Conservation (phyloP, 2,797 vertebrate species). For the Leuciscus waleckii region DNA sequence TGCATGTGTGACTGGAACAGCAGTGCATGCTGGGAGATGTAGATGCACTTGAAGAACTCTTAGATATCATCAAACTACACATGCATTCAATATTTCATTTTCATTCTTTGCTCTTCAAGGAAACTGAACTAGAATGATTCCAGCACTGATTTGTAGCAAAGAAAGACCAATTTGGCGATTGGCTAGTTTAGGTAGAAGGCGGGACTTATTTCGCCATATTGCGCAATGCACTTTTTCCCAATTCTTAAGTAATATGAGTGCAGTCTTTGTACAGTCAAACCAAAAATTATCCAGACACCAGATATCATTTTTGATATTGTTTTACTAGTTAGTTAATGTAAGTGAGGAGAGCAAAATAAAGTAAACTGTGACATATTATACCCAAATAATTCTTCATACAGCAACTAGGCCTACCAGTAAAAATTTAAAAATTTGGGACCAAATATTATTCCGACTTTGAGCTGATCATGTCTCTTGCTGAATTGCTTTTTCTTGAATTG, state of each 20-base stretch:
- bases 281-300: no score
- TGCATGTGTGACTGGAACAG: constrained; percentile 43
- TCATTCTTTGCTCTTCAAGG: constrained; percentile 3
- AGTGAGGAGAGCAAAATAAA: no score
- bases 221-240: background rate
- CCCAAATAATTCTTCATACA: no score
- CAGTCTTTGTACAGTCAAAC: background rate
- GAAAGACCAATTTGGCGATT: background rate
- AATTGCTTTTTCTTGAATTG: no score
- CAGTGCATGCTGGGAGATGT: constrained; percentile 52
- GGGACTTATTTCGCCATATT: background rate
- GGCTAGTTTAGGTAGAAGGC: background rate
- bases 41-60: constrained; percentile 17
- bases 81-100: constrained; percentile 26
- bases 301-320: no score
- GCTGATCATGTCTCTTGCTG: no score
- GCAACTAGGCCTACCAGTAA: no score
- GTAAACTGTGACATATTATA: no score
- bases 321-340: no score
- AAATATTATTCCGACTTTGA: no score
- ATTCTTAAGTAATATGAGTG: background rate
- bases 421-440: fast-evolving
- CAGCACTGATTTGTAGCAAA: background rate
- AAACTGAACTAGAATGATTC: background rate
- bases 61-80: background rate